A percentile compares a stretch with the other conserved stretches of the same genome.
Evolutionary conservation across 2,113 vertebrate species (phyloP).

Genomic region (Rhinoderma darwinii): DNA sequence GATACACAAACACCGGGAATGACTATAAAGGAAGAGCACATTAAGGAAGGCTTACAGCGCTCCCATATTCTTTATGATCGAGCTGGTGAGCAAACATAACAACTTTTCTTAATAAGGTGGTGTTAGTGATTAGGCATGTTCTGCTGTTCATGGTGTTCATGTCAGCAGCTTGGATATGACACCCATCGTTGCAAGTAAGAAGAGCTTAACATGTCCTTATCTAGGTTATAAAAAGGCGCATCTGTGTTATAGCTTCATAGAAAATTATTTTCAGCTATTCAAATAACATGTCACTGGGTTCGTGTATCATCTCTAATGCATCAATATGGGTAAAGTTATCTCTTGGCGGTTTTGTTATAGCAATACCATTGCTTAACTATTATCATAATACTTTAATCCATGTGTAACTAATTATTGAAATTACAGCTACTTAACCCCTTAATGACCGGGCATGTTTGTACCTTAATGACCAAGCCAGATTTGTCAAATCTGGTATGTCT

Average conservation of each 20-base stretch:
- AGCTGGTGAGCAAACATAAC: conserved; percentile 79
- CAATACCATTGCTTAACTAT: not conserved
- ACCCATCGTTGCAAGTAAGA: conserved; percentile 42
- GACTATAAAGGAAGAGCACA: conserved; percentile 84
- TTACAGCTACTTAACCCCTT: not conserved
- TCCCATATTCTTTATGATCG: conserved; percentile 96
- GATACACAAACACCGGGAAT: conserved; percentile 64
- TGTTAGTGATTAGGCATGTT: conserved; percentile 36
- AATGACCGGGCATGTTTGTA: no score
- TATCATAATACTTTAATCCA: not conserved
- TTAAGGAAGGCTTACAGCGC: conserved; percentile 93
- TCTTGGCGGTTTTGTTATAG: not conserved
- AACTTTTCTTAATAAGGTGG: conserved; percentile 45
- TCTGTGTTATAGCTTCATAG: conserved; percentile 23
- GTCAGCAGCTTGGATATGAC: conserved; percentile 50
- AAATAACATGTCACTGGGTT: not conserved
- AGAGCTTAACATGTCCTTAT: conserved; percentile 26
- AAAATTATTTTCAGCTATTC: conserved; percentile 20
- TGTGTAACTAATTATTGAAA: conserved; percentile 14
- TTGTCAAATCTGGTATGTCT: no score
- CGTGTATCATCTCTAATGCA: not conserved
- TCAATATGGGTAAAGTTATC: not conserved
- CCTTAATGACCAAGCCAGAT: no score
- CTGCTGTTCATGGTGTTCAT: conserved; percentile 36
- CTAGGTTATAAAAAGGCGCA: conserved; percentile 31